Base-by-base conservation (phyloP, 2,113 vertebrate species). In the Sardina pilchardus region DNA sequence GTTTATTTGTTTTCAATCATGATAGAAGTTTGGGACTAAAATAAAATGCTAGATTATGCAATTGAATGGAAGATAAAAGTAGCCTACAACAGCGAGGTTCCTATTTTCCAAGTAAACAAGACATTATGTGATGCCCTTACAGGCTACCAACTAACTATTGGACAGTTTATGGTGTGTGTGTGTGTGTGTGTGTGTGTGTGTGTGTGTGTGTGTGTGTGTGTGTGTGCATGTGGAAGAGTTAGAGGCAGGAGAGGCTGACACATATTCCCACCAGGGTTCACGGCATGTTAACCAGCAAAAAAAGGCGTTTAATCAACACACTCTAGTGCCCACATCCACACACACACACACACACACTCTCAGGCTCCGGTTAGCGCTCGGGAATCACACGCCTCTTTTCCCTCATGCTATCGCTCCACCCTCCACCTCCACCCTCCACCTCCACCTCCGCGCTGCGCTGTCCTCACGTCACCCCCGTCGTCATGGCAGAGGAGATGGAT, bases 191-290 rank as follows among this genome's bases (percentile, higher is more conserved):
- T 47, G 6, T 47, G 45, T 47, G 45, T 47, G 16, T 53, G 50
- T 63, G 59, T 8, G 59, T 63, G 59, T 24, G 19, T n/a, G 24
- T 47, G 6, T 47, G 45, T 47, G 45, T 47, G 16, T 53, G 50
- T 53, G 50, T 21, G 16, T 53, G 16, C 19, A 19, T 53, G 50
- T 53, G 17, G 16, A 19, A 19, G 16, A 17, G 17, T 2, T 53
- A 16, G 26, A 71, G n/a, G n/a, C 3, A 67, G 63, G 10, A 0
- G 24, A 26, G 59, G 59, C 24, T 71, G 63, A 71, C 26, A 10
- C n/a, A 71, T 71, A 71, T 14, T 26, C 26, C 63, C 63, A 71
- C 63, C 30, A 71, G 63, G n/a, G n/a, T 71, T 71, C 63, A 71
- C 12, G 63, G 63, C 14, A 10, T 34, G n/a, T 34, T 71, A 71